Base-by-base conservation (phyloP, 2,113 vertebrate genomes). In the Ploceus nigricollis region DNA sequence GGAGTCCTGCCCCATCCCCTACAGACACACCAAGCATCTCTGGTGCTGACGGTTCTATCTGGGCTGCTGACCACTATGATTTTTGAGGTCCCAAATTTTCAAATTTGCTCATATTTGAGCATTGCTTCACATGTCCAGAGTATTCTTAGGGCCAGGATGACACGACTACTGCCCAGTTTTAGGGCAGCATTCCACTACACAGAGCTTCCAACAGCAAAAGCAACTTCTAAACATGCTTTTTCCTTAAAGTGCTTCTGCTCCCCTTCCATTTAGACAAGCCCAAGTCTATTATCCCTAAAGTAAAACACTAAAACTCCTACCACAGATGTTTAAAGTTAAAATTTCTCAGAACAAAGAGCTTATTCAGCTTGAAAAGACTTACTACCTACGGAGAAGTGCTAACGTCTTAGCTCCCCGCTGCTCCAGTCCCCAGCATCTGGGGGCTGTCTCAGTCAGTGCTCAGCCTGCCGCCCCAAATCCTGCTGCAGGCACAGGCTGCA, bases 281-380 rank as follows among this genome's bases (percentile, higher is more conserved):
- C 57, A 64, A 66, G 28, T 60, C 48, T 72, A 35, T 57, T 50
- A 71, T 85, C 54, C 75, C 70, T 37, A 8, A 93, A 89, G 73
- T 8, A 77, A 91, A 93, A 61, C 0, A 3, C 68, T 76, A 61
- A 53, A 87, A 86, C 84, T 94, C 70, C 31, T 73, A 23, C 84
- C 0, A 0, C 87, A 94, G 91, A 82, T 93, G 91, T 93, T 93
- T 82, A 77, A 93, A 93, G 71, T 76, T 73, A 66, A 82, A 77
- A 51, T 66, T 94, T 93, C 63, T 66, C 66, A 80, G 87, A 97
- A 97, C 95, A 97, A 97, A 96, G 96, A 95, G 92, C 63, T 94
- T 93, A 93, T 70, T 94, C 88, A 95, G 81, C 92, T 96, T 71
- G 89, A 92, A 87, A 76, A 53, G 54, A 15, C 37, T 66, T 50